A percentile compares a stretch with the other conserved stretches of the same genome.
Evolutionary conservation across 2,797 vertebrate genomes (phyloP).

Genomic region (Nyctalus aviator): DNA sequence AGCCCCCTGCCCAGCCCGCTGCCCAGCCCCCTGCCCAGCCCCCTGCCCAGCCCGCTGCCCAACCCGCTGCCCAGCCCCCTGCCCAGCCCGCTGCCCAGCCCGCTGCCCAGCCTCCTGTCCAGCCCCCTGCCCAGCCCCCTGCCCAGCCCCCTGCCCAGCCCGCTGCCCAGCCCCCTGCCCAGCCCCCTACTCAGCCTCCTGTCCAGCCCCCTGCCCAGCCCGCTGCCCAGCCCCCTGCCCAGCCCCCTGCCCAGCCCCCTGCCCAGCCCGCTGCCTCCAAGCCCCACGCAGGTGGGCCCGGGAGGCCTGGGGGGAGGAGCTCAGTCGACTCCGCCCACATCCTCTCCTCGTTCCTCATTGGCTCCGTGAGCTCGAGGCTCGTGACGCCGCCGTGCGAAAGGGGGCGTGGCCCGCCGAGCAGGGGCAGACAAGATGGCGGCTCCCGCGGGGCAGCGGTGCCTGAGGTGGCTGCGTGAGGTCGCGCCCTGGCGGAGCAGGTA

Average conservation of each 20-base stretch:
- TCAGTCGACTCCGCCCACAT: background rate
- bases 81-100: too few relatives aligned
- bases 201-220: too few relatives aligned
- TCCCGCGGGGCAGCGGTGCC: background rate
- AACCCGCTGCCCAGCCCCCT: too few relatives aligned
- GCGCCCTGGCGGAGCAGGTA: slow-evolving; percentile 80
- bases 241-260: too few relatives aligned
- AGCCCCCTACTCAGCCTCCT: too few relatives aligned
- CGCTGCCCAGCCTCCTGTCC: too few relatives aligned
- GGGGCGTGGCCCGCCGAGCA: background rate
- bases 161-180: too few relatives aligned
- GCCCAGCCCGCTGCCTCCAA: too few relatives aligned
- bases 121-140: too few relatives aligned
- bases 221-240: background rate
- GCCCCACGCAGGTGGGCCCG: fast-evolving
- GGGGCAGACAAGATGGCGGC: slow-evolving; percentile 84
- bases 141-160: too few relatives aligned
- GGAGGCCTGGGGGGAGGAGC: background rate
- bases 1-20: background rate
- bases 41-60: too few relatives aligned
- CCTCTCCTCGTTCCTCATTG: slow-evolving; percentile 6
- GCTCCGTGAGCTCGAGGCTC: background rate
- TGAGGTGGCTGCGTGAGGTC: background rate
- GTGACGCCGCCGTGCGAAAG: background rate
- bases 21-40: too few relatives aligned